Percentiles rank a stretch among this genome's conserved stretches.
These are phyloP conservation scores for Ornithoptera alexandrae DNA, from an alignment of 2,888 invertebrate species.

Conservation along the genomic window DNA sequence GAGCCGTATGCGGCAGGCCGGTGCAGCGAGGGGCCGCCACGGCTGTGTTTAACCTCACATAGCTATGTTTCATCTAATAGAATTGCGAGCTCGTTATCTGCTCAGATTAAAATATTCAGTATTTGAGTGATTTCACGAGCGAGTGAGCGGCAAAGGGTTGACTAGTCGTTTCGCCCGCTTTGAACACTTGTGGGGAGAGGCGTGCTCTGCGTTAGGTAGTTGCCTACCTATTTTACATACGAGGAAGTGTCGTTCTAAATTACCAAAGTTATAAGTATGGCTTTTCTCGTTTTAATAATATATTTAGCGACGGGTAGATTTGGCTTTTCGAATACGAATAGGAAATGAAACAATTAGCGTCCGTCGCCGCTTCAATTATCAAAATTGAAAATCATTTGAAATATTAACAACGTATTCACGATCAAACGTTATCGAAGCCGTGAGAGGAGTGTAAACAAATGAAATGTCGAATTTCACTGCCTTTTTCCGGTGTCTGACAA, in stretches of 20 bases:
- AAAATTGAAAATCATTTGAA: conserved; percentile 47
- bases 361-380: conserved; percentile 47
- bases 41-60: conserved; percentile 68
- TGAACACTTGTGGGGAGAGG: conserved; percentile 75
- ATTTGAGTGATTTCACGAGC: conserved; percentile 81
- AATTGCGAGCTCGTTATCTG: conserved; percentile 80
- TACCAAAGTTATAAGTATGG: conserved; percentile 48
- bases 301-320: conserved; percentile 27
- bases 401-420: conserved; percentile 46
- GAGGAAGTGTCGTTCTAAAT: conserved; percentile 53
- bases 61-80: conserved; percentile 79
- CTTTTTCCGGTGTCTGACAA: conserved; percentile 68
- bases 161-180: conserved; percentile 77
- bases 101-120: conserved; percentile 81
- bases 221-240: conserved; percentile 62
- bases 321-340: conserved; percentile 22
- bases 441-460: conserved; percentile 69
- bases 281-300: conserved; percentile 36
- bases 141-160: conserved; percentile 80
- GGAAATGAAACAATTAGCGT: conserved; percentile 29
- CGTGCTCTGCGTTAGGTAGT: conserved; percentile 49
- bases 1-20: conserved; percentile 29
- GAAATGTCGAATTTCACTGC: conserved; percentile 70
- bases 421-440: conserved; percentile 60
- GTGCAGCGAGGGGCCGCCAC: conserved; percentile 48